phyloP scores from a whole-genome alignment of 1,140 invertebrate species.

The Drosophila suzukii region DNA sequence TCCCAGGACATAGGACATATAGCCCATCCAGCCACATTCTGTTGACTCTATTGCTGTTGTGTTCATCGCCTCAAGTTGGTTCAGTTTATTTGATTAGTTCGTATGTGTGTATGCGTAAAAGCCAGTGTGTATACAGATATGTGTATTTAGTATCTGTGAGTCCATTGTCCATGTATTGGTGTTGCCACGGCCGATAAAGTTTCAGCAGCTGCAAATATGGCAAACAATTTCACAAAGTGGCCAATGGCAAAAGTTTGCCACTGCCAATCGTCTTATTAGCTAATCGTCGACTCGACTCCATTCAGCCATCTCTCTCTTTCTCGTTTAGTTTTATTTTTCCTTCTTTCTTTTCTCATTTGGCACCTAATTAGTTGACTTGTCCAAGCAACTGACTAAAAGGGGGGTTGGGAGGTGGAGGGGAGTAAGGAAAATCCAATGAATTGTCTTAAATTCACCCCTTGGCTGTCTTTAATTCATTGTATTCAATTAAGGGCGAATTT shows the following conservation, averaged over 20 bases:
- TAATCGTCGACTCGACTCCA: slow-evolving; percentile 64
- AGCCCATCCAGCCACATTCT: not conserved
- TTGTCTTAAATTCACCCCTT: slow-evolving; percentile 35
- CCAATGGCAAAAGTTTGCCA: slow-evolving; percentile 68
- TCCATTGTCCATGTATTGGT: slow-evolving; percentile 19
- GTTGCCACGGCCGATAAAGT: slow-evolving; percentile 48
- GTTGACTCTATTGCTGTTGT: slow-evolving; percentile 10
- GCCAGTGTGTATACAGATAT: slow-evolving; percentile 3
- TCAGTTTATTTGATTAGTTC: slow-evolving; percentile 76
- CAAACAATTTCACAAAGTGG: slow-evolving; percentile 82
- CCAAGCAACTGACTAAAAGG: slow-evolving; percentile 16
- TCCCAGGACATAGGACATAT: slow-evolving; percentile 14
- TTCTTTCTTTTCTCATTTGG: slow-evolving; percentile 42
- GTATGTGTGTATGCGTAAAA: slow-evolving; percentile 9
- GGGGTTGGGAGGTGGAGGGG: not conserved
- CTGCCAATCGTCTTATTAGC: slow-evolving; percentile 64
- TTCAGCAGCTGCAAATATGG: slow-evolving; percentile 76
- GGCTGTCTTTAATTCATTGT: slow-evolving; percentile 13
- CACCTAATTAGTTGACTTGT: slow-evolving; percentile 60
- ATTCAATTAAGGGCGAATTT: slow-evolving; percentile 17
- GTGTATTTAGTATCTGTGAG: slow-evolving; percentile 6
- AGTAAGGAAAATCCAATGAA: slow-evolving; percentile 9
- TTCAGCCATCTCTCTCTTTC: not conserved
- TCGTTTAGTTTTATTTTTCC: slow-evolving; percentile 26
- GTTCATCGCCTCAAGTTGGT: slow-evolving; percentile 41